Evolutionary conservation across 1,140 invertebrate genomes (phyloP).

Genomic region (Stenopsyche tienmushanensis): DNA sequence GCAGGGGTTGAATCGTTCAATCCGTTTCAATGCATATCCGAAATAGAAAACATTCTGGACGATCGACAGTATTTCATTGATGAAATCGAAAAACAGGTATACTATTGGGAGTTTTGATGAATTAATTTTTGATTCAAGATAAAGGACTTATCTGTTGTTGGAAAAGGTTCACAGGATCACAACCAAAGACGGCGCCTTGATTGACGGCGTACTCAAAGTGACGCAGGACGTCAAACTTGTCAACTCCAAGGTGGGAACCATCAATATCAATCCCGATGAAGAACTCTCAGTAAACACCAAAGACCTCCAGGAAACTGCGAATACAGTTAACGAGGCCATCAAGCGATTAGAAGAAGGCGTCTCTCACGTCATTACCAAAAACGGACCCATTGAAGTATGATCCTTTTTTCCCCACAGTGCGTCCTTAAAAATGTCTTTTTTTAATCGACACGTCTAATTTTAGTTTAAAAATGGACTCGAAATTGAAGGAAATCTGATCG

Average conservation of each 20-base stretch:
- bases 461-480: constrained; percentile 28
- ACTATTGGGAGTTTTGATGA: not conserved
- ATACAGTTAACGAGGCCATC: not conserved
- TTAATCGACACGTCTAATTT: constrained; percentile 5
- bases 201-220: constrained; percentile 29
- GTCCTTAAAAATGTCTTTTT: no score
- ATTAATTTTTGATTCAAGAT: no score
- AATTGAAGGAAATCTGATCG: constrained; percentile 29
- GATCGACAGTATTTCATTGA: constrained; percentile 23
- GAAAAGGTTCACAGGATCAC: not conserved
- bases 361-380: constrained; percentile 14
- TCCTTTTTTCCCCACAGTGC: no score
- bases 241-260: constrained; percentile 11
- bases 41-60: constrained; percentile 29
- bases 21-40: constrained; percentile 25
- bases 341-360: constrained; percentile 15
- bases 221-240: constrained; percentile 26
- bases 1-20: constrained; percentile 16
- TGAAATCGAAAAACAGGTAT: constrained; percentile 24
- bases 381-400: constrained; percentile 23
- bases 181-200: constrained; percentile 16
- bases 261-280: constrained; percentile 17
- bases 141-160: no score
- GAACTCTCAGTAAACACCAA: constrained; percentile 17
- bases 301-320: constrained; percentile 17